Conservation (phyloP, 23 tunicate genomes). For the Phallusia fumigata region DNA sequence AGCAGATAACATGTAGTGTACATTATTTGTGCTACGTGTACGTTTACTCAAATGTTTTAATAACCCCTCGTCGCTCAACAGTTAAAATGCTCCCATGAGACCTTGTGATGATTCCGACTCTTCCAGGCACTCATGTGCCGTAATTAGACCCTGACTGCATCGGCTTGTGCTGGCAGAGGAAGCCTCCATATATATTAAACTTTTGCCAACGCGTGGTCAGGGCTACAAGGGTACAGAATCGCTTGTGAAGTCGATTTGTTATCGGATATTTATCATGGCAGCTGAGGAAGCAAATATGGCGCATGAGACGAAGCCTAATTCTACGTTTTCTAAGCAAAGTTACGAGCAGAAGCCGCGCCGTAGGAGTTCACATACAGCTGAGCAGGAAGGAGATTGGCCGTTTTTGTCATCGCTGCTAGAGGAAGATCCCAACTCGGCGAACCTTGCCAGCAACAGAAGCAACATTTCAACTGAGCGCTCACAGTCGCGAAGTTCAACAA, state of each 20-base stretch:
- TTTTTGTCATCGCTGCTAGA: not conserved
- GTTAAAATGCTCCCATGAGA: not conserved
- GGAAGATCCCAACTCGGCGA: not conserved
- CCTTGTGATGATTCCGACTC: not conserved
- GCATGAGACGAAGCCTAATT: not conserved
- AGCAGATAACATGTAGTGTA: no score
- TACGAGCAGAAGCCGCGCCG: not conserved
- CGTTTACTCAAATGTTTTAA: not conserved
- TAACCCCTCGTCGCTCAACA: not conserved
- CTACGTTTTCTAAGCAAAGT: not conserved
- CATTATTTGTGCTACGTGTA: no score
- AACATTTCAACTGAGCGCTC: not conserved
- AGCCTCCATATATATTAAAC: not conserved
- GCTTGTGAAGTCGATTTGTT: not conserved
- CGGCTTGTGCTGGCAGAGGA: no score
- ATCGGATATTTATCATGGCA: not conserved
- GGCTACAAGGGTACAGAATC: not conserved
- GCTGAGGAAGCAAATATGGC: not conserved
- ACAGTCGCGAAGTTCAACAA: not conserved
- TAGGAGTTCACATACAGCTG: not conserved
- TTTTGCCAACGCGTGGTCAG: not conserved
- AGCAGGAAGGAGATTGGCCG: not conserved
- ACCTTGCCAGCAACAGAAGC: not conserved
- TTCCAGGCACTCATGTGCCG: not conserved
- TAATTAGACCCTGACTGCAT: not conserved